phyloP scores from a whole-genome alignment of 2,888 invertebrate species.

The Loripinus fragilis region DNA sequence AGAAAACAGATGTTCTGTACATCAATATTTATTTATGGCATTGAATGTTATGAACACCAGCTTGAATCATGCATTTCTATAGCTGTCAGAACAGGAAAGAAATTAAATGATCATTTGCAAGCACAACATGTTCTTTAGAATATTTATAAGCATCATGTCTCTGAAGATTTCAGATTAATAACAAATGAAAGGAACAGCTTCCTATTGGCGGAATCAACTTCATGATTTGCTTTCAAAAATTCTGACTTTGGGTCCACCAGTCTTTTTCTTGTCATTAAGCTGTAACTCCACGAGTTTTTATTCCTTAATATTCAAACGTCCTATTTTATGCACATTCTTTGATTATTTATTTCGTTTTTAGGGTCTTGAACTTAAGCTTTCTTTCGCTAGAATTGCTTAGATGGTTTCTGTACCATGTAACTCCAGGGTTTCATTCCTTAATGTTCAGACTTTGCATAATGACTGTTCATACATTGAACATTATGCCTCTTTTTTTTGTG shows the following conservation, averaged over 20 bases:
- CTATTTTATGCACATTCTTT: no score
- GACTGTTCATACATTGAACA: no score
- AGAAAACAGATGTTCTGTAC: slow-evolving; percentile 26
- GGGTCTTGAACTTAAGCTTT: no score
- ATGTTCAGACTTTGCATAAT: no score
- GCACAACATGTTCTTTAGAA: slow-evolving; percentile 22
- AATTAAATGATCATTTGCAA: background rate
- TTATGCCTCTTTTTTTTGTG: no score
- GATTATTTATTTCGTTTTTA: no score
- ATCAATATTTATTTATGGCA: slow-evolving; percentile 34
- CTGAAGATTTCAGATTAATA: slow-evolving; percentile 43
- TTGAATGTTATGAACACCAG: slow-evolving; percentile 31
- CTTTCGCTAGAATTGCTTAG: no score
- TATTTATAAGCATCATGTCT: slow-evolving; percentile 5
- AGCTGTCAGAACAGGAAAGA: slow-evolving; percentile 24
- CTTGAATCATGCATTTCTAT: slow-evolving; percentile 25
- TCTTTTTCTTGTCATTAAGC: slow-evolving; percentile 41
- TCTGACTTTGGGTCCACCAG: slow-evolving; percentile 32
- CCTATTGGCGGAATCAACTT: slow-evolving; percentile 40
- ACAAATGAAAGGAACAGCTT: slow-evolving; percentile 36
- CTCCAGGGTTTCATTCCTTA: no score
- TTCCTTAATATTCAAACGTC: no score
- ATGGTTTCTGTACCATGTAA: no score
- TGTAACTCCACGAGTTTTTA: no score
- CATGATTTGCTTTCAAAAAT: slow-evolving; percentile 39